Evolutionary conservation across 2,888 invertebrate species (phyloP), one percentile per base, ranked within the genome.

Genomic region (Macropis europaea): DNA sequence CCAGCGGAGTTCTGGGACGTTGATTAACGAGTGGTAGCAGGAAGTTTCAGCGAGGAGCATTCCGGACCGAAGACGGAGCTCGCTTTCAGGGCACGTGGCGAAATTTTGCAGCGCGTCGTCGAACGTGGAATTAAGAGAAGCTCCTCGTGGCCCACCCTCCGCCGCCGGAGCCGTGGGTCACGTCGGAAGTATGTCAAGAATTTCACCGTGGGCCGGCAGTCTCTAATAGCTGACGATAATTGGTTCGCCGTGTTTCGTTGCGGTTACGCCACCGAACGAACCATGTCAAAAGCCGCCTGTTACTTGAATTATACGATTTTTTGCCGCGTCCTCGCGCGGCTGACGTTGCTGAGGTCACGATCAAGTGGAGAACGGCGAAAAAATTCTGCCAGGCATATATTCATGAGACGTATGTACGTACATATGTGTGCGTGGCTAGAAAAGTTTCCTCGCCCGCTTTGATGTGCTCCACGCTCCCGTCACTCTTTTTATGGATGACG

Each of bases 221-320:
- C 81, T 40, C 76, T 79, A 77, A 84, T 79, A 77, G 80, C 70
- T 68, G 24, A 48, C 66, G 76, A 80, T 85, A 85, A 84, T 83
- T 79, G 79, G 75, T 78, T 57, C 36, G 69, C 71, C 81, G 64
- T 62, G 60, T 78, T n/a, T 75, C 54, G 60, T 59, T 38, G 64
- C 59, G 79, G 69, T 75, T 77, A 48, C 60, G 43, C 52, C 64
- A 68, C 50, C 34, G 67, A 81, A 81, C 68, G 71, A 81, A 76
- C 54, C 82, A 53, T 79, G 74, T 76, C 69, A 68, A 81, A 81
- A 81, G 71, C 53, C 24, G 69, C 45, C 81, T 73, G 78, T 78
- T 79, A 81, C 54, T 66, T 36, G 69, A 82, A 81, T 81, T 76
- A 81, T 47, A 67, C 26, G 30, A 57, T 68, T 67, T 77, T 73